phyloP scores from a whole-genome alignment of 2,797 vertebrate species.

The Dermochelys coriacea region DNA sequence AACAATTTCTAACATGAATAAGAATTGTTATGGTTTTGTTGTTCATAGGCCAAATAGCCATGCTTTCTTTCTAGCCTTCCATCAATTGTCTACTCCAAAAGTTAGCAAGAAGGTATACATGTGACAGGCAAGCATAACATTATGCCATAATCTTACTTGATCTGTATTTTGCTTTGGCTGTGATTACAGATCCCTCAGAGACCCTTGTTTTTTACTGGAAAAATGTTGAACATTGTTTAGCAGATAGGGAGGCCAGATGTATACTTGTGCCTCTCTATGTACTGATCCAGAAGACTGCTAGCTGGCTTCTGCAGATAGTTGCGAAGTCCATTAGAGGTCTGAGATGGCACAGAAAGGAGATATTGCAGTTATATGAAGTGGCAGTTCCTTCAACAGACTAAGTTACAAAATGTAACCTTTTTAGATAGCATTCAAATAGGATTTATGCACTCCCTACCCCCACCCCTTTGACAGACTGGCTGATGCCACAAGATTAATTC shows the following conservation, averaged over 20 bases:
- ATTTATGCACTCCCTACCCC: not conserved
- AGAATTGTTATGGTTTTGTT: not conserved
- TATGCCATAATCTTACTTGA: accelerated
- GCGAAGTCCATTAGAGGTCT: not conserved
- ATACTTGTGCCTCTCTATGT: not conserved
- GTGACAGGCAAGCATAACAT: not conserved
- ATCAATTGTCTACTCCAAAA: not conserved
- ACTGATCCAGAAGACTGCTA: not conserved
- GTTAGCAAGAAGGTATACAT: not conserved
- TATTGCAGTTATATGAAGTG: not conserved
- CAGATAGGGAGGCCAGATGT: accelerated
- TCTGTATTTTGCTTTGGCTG: too few relatives aligned
- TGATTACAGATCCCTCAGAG: not conserved
- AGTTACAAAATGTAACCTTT: not conserved
- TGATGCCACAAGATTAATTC: not conserved
- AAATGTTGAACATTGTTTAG: not conserved
- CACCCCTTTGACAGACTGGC: too few relatives aligned
- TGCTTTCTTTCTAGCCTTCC: not conserved
- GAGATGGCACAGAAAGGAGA: not conserved
- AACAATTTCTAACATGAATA: accelerated
- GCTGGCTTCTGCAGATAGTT: not conserved
- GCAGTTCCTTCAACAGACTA: not conserved
- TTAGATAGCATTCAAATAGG: not conserved
- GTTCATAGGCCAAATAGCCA: not conserved
- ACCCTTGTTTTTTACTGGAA: not conserved